Base-by-base conservation (phyloP, 2,113 vertebrate genomes). In the Rana temporaria region DNA sequence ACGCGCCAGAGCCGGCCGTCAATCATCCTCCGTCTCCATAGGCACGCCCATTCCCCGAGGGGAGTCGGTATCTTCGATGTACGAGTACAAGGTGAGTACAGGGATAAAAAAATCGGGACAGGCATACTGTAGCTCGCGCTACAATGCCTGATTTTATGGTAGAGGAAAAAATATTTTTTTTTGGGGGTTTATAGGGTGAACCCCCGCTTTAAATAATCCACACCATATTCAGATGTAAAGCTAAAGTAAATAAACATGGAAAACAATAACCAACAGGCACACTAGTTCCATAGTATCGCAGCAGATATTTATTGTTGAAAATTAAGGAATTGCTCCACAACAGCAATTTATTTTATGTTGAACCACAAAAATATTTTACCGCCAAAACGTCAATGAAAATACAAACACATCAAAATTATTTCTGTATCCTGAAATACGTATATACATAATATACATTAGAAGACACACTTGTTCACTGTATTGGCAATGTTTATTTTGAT, bases 381-480 rank as follows among this genome's bases (percentile, higher is more conserved):
- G 94, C 85, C 81, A 86, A 75, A 89, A 84, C 20, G 53, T 87
- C 84, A 89, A 90, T 92, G 91, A 92, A 93, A 95, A 92, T 93
- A 94, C 91, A 92, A 89, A 91, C 89, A 92, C 93, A 94, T 85
- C 92, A 94, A 94, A 95, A 95, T 93, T 92, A 90, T 91, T 62
- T 83, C 30, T 91, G 93, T 90, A 91, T 93, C 93, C 88, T 91
- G 90, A 91, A 88, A 90, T 89, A 83, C 17, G 89, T 95, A 94
- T 95, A 84, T 95, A 95, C 94, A 95, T 94, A 95, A 91, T 80
- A 94, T 94, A 95, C 93, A 95, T 90, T 93, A 88, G 89, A 87
- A 87, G 79, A 78, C n/a, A 6, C 4, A 38, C 2, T 38, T 38
- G 19, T 76, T 63, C 14, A 34, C 2, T 48, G 12, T 48, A 48